Evolutionary conservation across 2,888 invertebrate species (phyloP).

Genomic region (Eupithecia subumbrata): DNA sequence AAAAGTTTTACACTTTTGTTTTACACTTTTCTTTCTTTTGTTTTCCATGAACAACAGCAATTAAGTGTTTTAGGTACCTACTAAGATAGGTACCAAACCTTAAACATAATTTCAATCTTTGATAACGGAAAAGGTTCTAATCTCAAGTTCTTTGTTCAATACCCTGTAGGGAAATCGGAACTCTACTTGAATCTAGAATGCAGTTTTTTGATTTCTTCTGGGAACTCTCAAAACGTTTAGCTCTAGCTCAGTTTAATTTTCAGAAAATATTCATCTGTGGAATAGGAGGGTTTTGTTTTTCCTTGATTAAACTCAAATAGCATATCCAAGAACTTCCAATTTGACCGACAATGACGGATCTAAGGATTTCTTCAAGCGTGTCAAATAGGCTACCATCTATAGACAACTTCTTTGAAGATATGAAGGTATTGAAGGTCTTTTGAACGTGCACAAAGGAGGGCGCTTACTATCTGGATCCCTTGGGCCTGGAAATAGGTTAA

Average conservation of each 20-base stretch:
- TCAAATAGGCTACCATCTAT: slow-evolving; percentile 1
- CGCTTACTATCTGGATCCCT: slow-evolving; percentile 17
- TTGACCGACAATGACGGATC: not conserved
- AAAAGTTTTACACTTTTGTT: not conserved
- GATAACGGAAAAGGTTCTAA: not conserved
- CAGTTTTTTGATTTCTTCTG: not conserved
- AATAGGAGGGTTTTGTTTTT: not conserved
- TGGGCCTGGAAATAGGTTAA: slow-evolving; percentile 35
- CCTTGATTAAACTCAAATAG: not conserved
- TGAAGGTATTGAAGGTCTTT: slow-evolving; percentile 16
- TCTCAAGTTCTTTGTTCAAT: not conserved
- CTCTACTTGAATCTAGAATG: not conserved
- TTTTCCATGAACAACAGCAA: not conserved
- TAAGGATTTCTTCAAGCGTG: not conserved
- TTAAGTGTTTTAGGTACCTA: not conserved
- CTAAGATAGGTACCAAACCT: not conserved
- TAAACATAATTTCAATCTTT: not conserved
- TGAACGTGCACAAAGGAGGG: slow-evolving; percentile 26
- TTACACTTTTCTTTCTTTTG: too few species aligned
- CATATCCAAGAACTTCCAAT: not conserved
- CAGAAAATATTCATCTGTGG: not conserved
- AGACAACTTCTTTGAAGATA: slow-evolving; percentile 4
- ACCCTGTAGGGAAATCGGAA: not conserved
- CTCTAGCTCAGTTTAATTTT: too few species aligned
- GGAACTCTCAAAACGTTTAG: not conserved